Percentiles rank a stretch among this genome's conserved stretches.
These are phyloP conservation scores for Drepanosiphum platanoidis DNA, from an alignment of 2,888 invertebrate species.

Conservation along the genomic window DNA sequence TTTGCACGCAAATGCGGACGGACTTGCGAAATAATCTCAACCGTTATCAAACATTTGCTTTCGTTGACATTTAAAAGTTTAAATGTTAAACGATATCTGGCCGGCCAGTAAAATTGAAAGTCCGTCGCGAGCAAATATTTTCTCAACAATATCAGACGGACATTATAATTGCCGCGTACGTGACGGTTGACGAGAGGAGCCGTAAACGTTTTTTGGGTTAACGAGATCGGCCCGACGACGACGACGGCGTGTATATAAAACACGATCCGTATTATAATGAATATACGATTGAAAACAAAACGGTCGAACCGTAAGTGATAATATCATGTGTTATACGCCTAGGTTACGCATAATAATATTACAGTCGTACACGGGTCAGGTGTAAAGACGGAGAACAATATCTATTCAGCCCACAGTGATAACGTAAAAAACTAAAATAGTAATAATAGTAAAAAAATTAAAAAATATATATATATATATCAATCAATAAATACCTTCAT, in stretches of 20 bases:
- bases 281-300: neutral
- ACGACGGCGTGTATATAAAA: too few relatives aligned
- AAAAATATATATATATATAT: neutral
- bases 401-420: slow-evolving; percentile 1
- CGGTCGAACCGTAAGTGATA: neutral
- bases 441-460: neutral
- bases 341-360: too few relatives aligned
- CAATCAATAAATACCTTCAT: slow-evolving; percentile 51
- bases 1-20: neutral
- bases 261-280: too few relatives aligned
- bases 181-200: too few relatives aligned
- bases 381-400: neutral
- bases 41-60: neutral
- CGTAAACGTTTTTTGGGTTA: too few relatives aligned
- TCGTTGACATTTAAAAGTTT: neutral
- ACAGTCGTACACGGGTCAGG: too few relatives aligned
- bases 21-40: too few relatives aligned
- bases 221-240: too few relatives aligned
- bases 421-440: neutral
- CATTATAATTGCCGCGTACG: neutral
- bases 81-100: neutral
- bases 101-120: neutral
- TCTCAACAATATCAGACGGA: neutral
- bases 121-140: neutral
- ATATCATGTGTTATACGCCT: too few relatives aligned